Base-by-base conservation (phyloP, 2,113 vertebrate genomes). In the Solea senegalensis region DNA sequence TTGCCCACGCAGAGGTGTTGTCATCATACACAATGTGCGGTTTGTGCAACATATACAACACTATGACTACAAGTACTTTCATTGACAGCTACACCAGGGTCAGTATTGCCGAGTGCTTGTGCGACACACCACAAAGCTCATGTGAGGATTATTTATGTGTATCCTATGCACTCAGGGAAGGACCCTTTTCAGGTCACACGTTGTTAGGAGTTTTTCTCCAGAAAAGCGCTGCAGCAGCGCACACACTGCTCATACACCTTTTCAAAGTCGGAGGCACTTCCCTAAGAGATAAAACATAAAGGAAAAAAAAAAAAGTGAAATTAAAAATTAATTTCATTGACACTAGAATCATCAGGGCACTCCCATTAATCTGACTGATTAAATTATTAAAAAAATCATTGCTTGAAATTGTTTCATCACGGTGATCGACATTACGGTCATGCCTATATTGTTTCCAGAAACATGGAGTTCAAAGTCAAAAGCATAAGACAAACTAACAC, bases 201-300 rank as follows among this genome's bases (percentile, higher is more conserved):
- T 46, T 93, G 65, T 46, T 93, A 95, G 51, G 90, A 90, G 62
- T 88, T 89, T 4, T 8, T 48, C 46, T 95, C 94, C 87, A 96
- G 87, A 85, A 96, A 96, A 2, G 86, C 94, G 87, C 89, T 92
- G 91, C 94, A 96, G 92, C 95, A 97, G 65, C 96, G 92, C 50
- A 90, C 45, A 73, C 95, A 96, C 68, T 96, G 95, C 72, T 96
- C 90, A 1, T 96, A 96, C 71, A 96, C 95, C 10, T 85, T 93
- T 89, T 96, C 95, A 83, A 97, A 97, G 91, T 96, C 94, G 65
- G 94, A 85, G 49, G 95, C 95, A 0, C 73, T 93, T 15, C 95
- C 98, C 97, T 99, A 77, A 11, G 58, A 63, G 77, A 82, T 72
- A 90, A 66, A 90, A 70, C 49, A 52, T 14, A 86, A 73, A 65